Conservation (phyloP, 2,797 vertebrate species). For the Ataeniobius toweri region DNA sequence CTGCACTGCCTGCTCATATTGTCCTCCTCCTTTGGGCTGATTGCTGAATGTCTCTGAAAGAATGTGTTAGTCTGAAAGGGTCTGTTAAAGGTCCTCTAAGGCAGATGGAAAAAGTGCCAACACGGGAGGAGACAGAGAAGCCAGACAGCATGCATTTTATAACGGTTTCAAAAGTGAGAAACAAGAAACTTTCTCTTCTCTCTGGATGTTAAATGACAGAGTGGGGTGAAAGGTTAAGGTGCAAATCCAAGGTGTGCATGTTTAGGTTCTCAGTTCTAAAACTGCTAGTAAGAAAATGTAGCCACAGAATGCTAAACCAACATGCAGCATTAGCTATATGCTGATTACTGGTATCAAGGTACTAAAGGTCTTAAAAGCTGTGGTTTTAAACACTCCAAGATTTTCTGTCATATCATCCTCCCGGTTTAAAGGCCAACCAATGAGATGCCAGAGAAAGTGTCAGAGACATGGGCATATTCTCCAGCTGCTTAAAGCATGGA, state of each 20-base stretch:
- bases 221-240: background rate
- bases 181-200: background rate
- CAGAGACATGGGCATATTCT: background rate
- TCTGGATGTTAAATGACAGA: background rate
- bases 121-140: conserved; percentile 11
- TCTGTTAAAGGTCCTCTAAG: conserved; percentile 30
- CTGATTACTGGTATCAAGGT: background rate
- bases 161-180: background rate
- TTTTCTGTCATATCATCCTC: too few species aligned
- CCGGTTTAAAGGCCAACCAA: too few species aligned
- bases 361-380: too few species aligned
- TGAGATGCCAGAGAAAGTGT: background rate
- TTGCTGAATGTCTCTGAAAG: conserved; percentile 44
- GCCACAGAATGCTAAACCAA: background rate
- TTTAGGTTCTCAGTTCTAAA: conserved; percentile 1
- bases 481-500: background rate
- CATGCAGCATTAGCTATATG: background rate
- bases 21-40: conserved; percentile 42
- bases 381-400: too few species aligned
- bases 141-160: background rate
- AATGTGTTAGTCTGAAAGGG: conserved; percentile 39
- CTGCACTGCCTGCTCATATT: conserved; percentile 27
- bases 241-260: background rate
- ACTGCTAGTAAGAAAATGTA: background rate
- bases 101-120: conserved; percentile 4